phyloP scores from a whole-genome alignment of 2,113 vertebrate genomes.

The Mustela nigripes region DNA sequence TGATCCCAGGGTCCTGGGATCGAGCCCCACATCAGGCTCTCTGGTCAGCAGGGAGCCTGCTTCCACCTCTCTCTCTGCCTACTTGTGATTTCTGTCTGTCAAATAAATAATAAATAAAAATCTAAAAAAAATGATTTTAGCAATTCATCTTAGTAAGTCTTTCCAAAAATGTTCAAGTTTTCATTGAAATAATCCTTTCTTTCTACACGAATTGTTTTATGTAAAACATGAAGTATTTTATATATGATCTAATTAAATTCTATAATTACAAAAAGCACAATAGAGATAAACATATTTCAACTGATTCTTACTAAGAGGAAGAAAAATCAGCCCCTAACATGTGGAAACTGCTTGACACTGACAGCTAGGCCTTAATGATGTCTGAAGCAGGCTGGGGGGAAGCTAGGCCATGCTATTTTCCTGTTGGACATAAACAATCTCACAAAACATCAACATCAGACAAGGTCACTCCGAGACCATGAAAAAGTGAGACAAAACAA shows the following conservation, averaged over 20 bases:
- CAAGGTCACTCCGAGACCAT: constrained; percentile 16
- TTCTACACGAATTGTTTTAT: background rate
- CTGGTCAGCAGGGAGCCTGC: no score
- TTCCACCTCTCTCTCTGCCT: no score
- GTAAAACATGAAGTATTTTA: background rate
- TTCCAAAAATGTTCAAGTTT: constrained; percentile 45
- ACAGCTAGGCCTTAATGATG: background rate
- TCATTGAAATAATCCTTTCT: constrained; percentile 16
- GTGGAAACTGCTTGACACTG: background rate
- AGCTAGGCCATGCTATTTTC: background rate
- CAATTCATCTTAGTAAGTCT: background rate
- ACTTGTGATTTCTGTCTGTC: no score
- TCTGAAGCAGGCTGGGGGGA: background rate
- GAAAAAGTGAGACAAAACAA: constrained; percentile 64
- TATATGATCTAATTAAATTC: background rate
- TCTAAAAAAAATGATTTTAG: constrained; percentile 34
- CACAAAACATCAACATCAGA: constrained; percentile 18
- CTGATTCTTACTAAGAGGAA: background rate
- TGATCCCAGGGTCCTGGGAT: no score
- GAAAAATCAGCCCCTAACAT: background rate
- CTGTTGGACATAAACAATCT: constrained; percentile 22
- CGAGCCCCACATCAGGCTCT: no score
- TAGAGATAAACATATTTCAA: background rate
- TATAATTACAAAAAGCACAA: constrained; percentile 1
- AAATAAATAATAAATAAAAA: no score